Evolutionary conservation across 2,797 vertebrate species (phyloP), one percentile per base, ranked within the genome.

Genomic region (Poecilia picta): DNA sequence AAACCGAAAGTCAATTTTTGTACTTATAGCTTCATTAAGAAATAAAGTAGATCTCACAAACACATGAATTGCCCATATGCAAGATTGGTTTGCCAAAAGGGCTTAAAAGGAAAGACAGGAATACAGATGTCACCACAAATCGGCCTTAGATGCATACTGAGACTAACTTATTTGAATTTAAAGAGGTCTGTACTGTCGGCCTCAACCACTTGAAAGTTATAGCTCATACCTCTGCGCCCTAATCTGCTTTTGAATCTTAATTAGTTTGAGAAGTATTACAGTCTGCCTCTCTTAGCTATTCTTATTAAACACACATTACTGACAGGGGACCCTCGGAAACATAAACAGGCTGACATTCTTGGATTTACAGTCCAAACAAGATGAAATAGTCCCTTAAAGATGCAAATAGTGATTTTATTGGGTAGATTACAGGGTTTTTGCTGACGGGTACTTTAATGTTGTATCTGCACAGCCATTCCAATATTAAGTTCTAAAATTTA

Each of bases 281-380:
- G 85, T 88, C 84, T 85, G 73, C 49, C 82, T 83, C 77, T 76
- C 80, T 74, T 51, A 77, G 86, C 78, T 91, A 90, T 93, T 93
- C 90, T 91, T 87, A 92, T 91, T 91, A 93, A 89, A 90, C 85
- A 85, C 90, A 89, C 66, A n/a, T 25, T 12, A 43, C 11, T 70
- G 39, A 45, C 66, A 43, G 41, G 12, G 39, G 39, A 1, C 23
- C 91, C 88, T 91, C 84, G 88, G 84, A 86, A 79, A 85, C 20
- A 81, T 5, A 72, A 45, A 25, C 53, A 85, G 45, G 47, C 68
- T 25, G 2, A 64, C 71, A 46, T 7, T 45, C 43, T 80, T 83
- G 82, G 71, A 92, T 87, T 88, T 88, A 76, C 51, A 81, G 76
- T 80, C 72, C 73, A 85, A 90, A 78, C 55, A 78, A 39, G 5